A percentile compares a stretch with the other conserved stretches of the same genome.
phyloP scores from a whole-genome alignment of 2,888 invertebrate species.

The Ophonus ardosiacus region DNA sequence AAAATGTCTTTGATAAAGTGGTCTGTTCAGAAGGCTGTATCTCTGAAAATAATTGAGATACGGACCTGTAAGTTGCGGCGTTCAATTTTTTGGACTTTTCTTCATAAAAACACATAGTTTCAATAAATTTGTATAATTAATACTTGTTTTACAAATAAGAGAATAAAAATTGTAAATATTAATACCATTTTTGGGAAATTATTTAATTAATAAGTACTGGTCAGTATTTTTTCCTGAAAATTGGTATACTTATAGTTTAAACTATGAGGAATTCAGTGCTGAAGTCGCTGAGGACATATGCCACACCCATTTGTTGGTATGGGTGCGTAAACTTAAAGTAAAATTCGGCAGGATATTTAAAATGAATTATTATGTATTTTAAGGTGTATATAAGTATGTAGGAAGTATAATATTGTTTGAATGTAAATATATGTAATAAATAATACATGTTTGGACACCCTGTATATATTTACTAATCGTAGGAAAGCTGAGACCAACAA shows the following conservation, averaged over 20 bases:
- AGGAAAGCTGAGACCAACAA: constrained; percentile 57
- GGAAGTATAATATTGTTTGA: background rate
- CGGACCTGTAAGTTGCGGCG: background rate
- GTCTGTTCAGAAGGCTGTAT: background rate
- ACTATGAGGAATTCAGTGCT: background rate
- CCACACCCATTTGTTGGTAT: background rate
- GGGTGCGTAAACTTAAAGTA: background rate
- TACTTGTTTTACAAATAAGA: background rate
- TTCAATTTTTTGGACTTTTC: background rate
- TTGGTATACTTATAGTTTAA: background rate
- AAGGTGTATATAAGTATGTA: background rate
- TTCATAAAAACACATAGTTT: background rate
- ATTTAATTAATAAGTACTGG: background rate
- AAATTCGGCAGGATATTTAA: background rate
- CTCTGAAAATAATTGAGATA: background rate
- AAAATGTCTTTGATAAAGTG: background rate
- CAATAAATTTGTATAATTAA: background rate
- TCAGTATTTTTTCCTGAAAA: background rate
- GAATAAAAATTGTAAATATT: background rate
- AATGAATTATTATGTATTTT: background rate
- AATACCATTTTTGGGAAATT: background rate
- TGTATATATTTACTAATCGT: constrained; percentile 61
- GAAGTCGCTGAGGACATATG: background rate
- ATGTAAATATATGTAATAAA: constrained; percentile 25
- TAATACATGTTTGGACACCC: constrained; percentile 49